Evolutionary conservation across 2,113 vertebrate species (phyloP).

Genomic region (Actinemys pallida): DNA sequence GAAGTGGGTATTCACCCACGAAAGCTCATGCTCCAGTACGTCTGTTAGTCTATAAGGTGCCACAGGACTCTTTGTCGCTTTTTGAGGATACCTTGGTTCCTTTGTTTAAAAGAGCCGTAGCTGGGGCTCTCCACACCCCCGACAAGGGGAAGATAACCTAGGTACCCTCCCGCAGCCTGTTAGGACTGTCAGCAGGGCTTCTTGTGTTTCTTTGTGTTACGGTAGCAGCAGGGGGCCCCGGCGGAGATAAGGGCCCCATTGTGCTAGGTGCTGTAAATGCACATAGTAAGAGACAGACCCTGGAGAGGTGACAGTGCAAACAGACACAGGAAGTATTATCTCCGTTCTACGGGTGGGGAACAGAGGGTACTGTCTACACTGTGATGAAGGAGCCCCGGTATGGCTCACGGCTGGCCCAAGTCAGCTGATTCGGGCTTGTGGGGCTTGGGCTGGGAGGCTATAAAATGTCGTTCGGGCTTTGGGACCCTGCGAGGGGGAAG

Average conservation of each 20-base stretch:
- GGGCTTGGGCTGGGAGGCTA: neutral
- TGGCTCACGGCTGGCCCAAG: neutral
- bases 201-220: neutral
- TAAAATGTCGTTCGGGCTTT: neutral
- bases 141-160: neutral
- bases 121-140: neutral
- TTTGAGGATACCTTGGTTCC: neutral
- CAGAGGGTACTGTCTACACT: neutral
- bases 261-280: neutral
- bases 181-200: neutral
- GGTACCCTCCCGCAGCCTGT: neutral
- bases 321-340: neutral
- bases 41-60: too few relatives aligned
- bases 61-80: too few relatives aligned
- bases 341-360: neutral
- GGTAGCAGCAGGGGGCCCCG: neutral
- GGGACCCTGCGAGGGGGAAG: neutral
- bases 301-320: neutral
- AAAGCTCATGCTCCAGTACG: too few relatives aligned
- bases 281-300: neutral
- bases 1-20: too few relatives aligned
- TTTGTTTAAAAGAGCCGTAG: neutral
- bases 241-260: too few relatives aligned
- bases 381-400: neutral
- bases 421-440: neutral